phyloP scores from a whole-genome alignment of 2,888 invertebrate genomes.

The Phalangium opilio region DNA sequence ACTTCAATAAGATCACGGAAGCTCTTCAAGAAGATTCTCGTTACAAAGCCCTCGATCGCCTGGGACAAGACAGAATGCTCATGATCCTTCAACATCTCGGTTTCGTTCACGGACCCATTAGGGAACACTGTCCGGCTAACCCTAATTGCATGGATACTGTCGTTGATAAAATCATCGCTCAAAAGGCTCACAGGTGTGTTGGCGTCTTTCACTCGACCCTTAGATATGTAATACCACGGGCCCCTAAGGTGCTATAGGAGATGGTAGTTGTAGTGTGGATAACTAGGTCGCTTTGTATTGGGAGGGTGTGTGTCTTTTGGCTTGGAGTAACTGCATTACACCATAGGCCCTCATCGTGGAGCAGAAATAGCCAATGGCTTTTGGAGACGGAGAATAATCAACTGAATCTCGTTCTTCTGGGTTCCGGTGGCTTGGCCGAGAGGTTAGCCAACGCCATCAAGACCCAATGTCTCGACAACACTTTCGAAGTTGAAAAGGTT shows the following conservation, averaged over 20 bases:
- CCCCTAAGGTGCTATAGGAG: too few relatives aligned
- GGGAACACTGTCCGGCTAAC: conserved; percentile 76
- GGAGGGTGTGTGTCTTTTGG: too few relatives aligned
- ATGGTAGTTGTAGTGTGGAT: too few relatives aligned
- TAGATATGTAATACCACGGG: too few relatives aligned
- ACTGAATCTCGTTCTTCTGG: conserved; percentile 74
- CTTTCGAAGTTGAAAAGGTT: conserved; percentile 61
- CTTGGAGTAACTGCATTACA: too few relatives aligned
- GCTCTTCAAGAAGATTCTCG: conserved; percentile 81
- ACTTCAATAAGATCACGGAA: conserved; percentile 82
- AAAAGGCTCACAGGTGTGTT: conserved; percentile 37
- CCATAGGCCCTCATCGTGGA: conserved; percentile 45
- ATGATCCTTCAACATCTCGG: conserved; percentile 90
- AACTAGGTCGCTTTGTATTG: too few relatives aligned
- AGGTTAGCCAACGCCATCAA: conserved; percentile 71
- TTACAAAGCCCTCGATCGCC: conserved; percentile 79
- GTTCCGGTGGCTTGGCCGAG: conserved; percentile 68
- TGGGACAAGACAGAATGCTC: conserved; percentile 85
- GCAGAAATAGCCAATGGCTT: conserved; percentile 47
- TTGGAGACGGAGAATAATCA: conserved; percentile 50
- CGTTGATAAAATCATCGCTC: conserved; percentile 51
- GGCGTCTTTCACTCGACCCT: conserved; percentile 1
- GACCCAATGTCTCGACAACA: conserved; percentile 73
- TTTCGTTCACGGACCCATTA: conserved; percentile 85
- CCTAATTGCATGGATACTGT: conserved; percentile 60